Base-by-base conservation (phyloP, 2,113 vertebrate genomes). In the Equus quagga region DNA sequence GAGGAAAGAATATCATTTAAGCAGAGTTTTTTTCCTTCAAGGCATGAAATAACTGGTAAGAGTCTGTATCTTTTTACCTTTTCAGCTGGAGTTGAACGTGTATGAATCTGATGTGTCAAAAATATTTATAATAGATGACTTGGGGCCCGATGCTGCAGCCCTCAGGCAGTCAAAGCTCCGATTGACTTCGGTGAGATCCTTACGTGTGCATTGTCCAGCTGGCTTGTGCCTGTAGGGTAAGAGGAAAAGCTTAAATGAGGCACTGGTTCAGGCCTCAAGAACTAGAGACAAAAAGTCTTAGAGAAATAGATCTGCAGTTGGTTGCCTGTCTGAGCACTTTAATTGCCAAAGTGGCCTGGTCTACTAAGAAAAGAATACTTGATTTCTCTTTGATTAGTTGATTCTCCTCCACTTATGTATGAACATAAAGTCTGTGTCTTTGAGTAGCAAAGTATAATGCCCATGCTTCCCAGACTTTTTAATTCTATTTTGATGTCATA, bases 121-220 rank as follows among this genome's bases (percentile, higher is more conserved):
- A 97, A 78, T 97, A 97, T 98, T 97, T 98, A 92, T 98, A 97
- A 97, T 96, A 95, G 89, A 98, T 97, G 96, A 98, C 95, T 96
- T 88, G 94, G 65, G 91, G 91, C 54, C 82, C 24, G 67, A 44
- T 67, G 93, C 46, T 96, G 60, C 94, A 91, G 64, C 95, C 92
- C 90, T 91, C 44, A 56, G 94, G 96, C 94, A 85, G 94, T 92
- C 60, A 87, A 94, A 93, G 92, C 87, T 96, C 79, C 88, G 92
- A 14, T 92, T 97, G 96, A 98, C 96, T 95, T 97, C 82, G 83
- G 33, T 91, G 96, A 75, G 93, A 95, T 89, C 36, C 83, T 96
- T 72, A 60, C 46, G 69, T 95, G 73, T 85, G 18, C 64, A 33
- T 80, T 72, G 89, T 83, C 58, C 64, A 82, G 49, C 64, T 93